These are phyloP conservation scores for Ectemnius continuus DNA, from an alignment of 2,888 invertebrate species.

Conservation along the genomic window DNA sequence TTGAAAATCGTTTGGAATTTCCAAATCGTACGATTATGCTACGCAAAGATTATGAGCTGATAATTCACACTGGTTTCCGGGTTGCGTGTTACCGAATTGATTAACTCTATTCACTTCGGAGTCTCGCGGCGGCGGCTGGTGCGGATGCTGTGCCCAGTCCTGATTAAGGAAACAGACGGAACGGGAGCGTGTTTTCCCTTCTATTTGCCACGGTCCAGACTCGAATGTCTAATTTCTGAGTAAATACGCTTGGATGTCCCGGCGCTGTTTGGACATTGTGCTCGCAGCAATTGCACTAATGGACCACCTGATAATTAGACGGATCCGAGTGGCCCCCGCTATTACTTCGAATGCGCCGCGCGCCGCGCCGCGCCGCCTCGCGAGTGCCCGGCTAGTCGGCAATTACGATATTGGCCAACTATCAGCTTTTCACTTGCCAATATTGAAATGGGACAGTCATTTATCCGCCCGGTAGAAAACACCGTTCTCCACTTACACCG, in stretches of 20 bases:
- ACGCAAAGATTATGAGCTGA: too few species aligned
- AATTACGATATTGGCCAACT: conserved; percentile 40
- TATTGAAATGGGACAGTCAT: conserved; percentile 35
- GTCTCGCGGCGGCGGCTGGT: too few species aligned
- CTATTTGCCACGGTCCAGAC: too few species aligned
- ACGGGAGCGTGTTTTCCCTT: too few species aligned
- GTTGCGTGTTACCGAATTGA: too few species aligned
- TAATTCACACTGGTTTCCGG: too few species aligned
- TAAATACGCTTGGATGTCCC: conserved; percentile 35
- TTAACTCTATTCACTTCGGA: too few species aligned
- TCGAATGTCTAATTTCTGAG: conserved; percentile 29
- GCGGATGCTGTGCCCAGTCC: too few species aligned
- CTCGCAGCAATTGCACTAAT: conserved; percentile 44
- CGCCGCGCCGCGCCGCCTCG: too few species aligned
- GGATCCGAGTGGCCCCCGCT: conserved; percentile 33
- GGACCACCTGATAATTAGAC: conserved; percentile 43
- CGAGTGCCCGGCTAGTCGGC: conserved; percentile 35
- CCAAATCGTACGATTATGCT: too few species aligned
- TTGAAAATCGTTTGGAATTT: too few species aligned
- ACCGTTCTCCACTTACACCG: conserved; percentile 2
- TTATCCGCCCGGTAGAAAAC: conserved; percentile 34
- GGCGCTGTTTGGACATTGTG: conserved; percentile 41
- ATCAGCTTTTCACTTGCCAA: conserved; percentile 34
- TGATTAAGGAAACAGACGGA: too few species aligned
- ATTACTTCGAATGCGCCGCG: conserved; percentile 41